A percentile compares a stretch with the other conserved stretches of the same genome.
phyloP scores from a whole-genome alignment of 1,140 invertebrate species.

The Drosophila grimshawi region DNA sequence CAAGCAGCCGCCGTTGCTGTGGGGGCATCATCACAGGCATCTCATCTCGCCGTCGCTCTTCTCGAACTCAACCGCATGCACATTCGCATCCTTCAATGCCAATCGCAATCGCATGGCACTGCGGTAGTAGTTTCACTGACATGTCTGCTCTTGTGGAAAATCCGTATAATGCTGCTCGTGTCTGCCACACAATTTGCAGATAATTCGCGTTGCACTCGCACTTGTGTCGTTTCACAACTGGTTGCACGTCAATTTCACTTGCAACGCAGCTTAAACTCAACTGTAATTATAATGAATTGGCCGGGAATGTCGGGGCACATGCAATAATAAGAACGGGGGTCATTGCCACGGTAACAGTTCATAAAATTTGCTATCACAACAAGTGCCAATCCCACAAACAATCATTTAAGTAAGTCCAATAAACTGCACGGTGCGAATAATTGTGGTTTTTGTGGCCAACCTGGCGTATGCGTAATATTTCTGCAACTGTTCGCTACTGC shows the following conservation, averaged over 20 bases:
- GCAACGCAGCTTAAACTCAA: conserved; percentile 27
- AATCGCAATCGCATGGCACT: conserved; percentile 9
- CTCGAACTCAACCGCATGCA: conserved; percentile 26
- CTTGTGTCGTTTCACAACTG: conserved; percentile 19
- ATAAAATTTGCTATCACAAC: conserved; percentile 14
- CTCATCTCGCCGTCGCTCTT: conserved; percentile 2
- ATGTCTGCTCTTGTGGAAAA: conserved; percentile 67
- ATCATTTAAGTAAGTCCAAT: conserved; percentile 7
- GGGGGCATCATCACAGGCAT: conserved; percentile 1
- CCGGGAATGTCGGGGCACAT: conserved; percentile 2
- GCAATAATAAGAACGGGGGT: background rate
- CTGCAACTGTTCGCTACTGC: background rate
- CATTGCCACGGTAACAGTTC: conserved; percentile 17
- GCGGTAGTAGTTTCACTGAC: conserved; percentile 25
- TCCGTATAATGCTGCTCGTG: conserved; percentile 52
- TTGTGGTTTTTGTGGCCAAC: background rate
- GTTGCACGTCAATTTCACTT: conserved; percentile 29
- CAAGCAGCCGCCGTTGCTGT: conserved; percentile 3
- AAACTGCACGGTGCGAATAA: background rate
- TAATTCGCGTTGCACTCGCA: conserved; percentile 44
- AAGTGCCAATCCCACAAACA: background rate
- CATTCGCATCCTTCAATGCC: no score
- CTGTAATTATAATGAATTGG: conserved; percentile 40
- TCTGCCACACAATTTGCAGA: conserved; percentile 66
- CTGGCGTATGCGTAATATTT: conserved; percentile 35